Percentiles rank a stretch among this genome's conserved stretches.
These are phyloP conservation scores for Drosophila tsacasi DNA, from an alignment of 1,140 invertebrate species.

Conservation along the genomic window DNA sequence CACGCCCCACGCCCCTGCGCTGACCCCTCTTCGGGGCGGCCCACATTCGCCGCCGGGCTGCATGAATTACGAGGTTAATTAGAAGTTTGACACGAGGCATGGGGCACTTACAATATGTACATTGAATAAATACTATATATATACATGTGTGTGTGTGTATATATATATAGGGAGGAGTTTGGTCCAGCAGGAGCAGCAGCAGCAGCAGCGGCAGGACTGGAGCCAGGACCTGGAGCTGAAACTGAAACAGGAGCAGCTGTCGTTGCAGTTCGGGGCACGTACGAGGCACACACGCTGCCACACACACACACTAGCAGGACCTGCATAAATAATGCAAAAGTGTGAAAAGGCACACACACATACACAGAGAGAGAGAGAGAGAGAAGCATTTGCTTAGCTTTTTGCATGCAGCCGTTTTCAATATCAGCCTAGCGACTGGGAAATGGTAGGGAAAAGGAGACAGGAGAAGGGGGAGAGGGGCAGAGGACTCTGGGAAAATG, in stretches of 20 bases:
- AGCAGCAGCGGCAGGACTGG: not conserved
- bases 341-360: conserved; percentile 47
- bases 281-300: conserved; percentile 31
- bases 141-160: not conserved
- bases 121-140: conserved; percentile 44
- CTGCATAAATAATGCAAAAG: conserved; percentile 56
- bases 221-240: conserved; percentile 6
- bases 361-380: not conserved
- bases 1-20: not conserved
- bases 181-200: conserved; percentile 4
- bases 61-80: conserved; percentile 57
- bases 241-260: conserved; percentile 44
- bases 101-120: conserved; percentile 53
- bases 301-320: conserved; percentile 28
- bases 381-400: conserved; percentile 42
- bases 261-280: conserved; percentile 71
- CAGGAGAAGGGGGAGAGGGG: too few relatives aligned
- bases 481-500: too few relatives aligned
- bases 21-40: not conserved
- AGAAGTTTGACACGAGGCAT: conserved; percentile 56
- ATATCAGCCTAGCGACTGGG: conserved; percentile 56
- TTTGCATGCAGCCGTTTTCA: conserved; percentile 50
- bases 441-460: not conserved
- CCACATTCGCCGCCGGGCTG: conserved; percentile 9
- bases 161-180: not conserved